A percentile compares a stretch with the other conserved stretches of the same genome.
phyloP scores from a whole-genome alignment of 1,140 invertebrate species.

The Anagrus nilaparvatae region DNA sequence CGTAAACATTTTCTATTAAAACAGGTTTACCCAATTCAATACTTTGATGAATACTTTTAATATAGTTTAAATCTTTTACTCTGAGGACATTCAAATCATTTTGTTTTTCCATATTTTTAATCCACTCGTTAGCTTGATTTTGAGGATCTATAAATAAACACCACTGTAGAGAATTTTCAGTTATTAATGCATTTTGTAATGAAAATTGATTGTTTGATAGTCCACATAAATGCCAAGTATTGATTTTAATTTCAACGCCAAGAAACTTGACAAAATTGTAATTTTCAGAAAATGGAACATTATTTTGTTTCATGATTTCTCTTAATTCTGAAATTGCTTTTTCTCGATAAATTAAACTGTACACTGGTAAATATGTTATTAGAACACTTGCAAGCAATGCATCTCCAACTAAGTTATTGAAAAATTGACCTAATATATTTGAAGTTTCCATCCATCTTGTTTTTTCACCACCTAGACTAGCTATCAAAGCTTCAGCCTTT shows the following conservation, averaged over 20 bases:
- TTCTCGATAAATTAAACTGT: constrained; percentile 43
- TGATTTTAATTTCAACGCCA: constrained; percentile 47
- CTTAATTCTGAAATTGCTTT: constrained; percentile 44
- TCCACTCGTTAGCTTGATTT: constrained; percentile 60
- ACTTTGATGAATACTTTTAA: constrained; percentile 46
- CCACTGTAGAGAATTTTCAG: constrained; percentile 44
- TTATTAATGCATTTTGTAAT: constrained; percentile 60
- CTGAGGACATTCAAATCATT: constrained; percentile 49
- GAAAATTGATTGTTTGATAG: constrained; percentile 57
- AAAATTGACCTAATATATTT: constrained; percentile 43
- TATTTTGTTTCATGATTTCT: constrained; percentile 33
- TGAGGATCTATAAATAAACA: constrained; percentile 66
- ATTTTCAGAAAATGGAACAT: constrained; percentile 48
- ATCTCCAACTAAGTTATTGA: constrained; percentile 54
- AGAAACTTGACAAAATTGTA: constrained; percentile 49
- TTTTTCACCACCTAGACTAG: constrained; percentile 60
- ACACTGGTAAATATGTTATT: constrained; percentile 55
- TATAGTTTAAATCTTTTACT: constrained; percentile 46
- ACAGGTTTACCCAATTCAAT: constrained; percentile 52
- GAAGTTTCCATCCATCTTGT: constrained; percentile 52
- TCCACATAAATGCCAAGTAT: constrained; percentile 53
- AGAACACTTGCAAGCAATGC: constrained; percentile 54
- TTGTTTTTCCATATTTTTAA: constrained; percentile 54
- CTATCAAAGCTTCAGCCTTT: constrained; percentile 54
- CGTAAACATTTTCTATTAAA: constrained; percentile 50